phyloP scores from a whole-genome alignment of 2,888 invertebrate species.

The Omphaloscelis lunosa region DNA sequence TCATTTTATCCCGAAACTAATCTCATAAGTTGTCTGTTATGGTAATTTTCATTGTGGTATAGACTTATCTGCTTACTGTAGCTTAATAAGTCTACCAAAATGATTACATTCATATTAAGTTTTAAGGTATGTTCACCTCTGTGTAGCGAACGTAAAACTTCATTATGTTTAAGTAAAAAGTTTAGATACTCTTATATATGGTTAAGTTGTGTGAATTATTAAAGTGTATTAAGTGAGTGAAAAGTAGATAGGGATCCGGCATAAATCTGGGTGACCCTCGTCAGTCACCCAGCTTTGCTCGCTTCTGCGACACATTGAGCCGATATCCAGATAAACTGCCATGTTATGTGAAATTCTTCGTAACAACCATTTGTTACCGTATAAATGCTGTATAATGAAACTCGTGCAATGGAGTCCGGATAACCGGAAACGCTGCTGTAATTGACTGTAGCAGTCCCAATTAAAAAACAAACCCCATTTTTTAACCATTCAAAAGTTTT shows the following conservation, averaged over 20 bases:
- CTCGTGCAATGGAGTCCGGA: not conserved
- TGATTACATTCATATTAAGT: constrained; percentile 15
- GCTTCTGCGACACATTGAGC: constrained; percentile 64
- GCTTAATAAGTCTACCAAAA: constrained; percentile 32
- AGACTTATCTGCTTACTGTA: constrained; percentile 36
- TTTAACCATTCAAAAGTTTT: not conserved
- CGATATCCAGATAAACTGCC: constrained; percentile 68
- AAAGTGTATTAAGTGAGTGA: constrained; percentile 61
- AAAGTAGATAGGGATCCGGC: constrained; percentile 44
- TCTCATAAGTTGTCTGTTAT: constrained; percentile 36
- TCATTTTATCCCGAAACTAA: constrained; percentile 31
- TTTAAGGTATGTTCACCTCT: constrained; percentile 21
- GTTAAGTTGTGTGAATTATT: constrained; percentile 59
- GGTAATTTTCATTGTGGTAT: constrained; percentile 33
- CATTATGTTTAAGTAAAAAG: constrained; percentile 34
- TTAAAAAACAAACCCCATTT: constrained; percentile 1
- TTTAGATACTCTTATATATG: constrained; percentile 35
- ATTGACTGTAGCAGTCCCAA: not conserved
- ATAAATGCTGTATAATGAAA: constrained; percentile 22
- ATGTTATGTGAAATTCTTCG: constrained; percentile 60
- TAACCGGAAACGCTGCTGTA: not conserved
- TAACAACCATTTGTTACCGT: constrained; percentile 27
- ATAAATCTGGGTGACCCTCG: constrained; percentile 71
- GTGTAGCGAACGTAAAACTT: constrained; percentile 26
- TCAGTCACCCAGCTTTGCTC: constrained; percentile 59